Evolutionary conservation across 1,140 invertebrate species (phyloP).

Genomic region (Drosophila littoralis): DNA sequence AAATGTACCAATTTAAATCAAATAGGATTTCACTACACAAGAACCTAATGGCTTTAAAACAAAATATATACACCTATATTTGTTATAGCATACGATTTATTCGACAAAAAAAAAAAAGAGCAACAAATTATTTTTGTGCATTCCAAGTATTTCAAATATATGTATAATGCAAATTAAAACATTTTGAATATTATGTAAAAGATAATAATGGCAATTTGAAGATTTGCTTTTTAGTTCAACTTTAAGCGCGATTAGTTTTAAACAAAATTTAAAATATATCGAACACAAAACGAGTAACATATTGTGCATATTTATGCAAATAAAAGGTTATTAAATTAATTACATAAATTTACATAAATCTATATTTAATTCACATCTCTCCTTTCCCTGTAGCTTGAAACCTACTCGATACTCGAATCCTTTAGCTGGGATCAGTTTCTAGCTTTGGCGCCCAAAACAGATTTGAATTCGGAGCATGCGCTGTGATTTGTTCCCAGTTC

Average conservation of each 20-base stretch:
- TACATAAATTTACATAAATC: conserved; percentile 21
- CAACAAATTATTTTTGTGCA: conserved; percentile 73
- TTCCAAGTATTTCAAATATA: conserved; percentile 80
- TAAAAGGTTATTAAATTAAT: conserved; percentile 73
- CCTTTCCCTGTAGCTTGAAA: no score
- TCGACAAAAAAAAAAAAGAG: conserved; percentile 38
- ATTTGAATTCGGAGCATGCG: conserved; percentile 27
- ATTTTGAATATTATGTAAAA: conserved; percentile 54
- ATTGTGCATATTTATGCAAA: conserved; percentile 75
- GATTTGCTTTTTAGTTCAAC: conserved; percentile 63
- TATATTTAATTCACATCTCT: no score
- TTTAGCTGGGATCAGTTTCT: conserved; percentile 3
- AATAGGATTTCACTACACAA: conserved; percentile 69
- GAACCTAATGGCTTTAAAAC: conserved; percentile 74
- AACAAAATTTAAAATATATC: conserved; percentile 50
- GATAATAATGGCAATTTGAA: conserved; percentile 36
- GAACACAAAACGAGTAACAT: conserved; percentile 56
- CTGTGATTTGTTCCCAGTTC: conserved; percentile 38
- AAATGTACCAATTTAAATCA: conserved; percentile 71
- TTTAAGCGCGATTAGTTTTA: conserved; percentile 66
- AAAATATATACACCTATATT: conserved; percentile 43
- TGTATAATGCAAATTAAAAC: conserved; percentile 28
- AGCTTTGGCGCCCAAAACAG: conserved; percentile 19
- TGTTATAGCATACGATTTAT: conserved; percentile 64
- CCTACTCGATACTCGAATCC: neutral